A percentile compares a stretch with the other conserved stretches of the same genome.
Evolutionary conservation across 2,888 invertebrate genomes (phyloP).

Genomic region (Lutraria lutraria): DNA sequence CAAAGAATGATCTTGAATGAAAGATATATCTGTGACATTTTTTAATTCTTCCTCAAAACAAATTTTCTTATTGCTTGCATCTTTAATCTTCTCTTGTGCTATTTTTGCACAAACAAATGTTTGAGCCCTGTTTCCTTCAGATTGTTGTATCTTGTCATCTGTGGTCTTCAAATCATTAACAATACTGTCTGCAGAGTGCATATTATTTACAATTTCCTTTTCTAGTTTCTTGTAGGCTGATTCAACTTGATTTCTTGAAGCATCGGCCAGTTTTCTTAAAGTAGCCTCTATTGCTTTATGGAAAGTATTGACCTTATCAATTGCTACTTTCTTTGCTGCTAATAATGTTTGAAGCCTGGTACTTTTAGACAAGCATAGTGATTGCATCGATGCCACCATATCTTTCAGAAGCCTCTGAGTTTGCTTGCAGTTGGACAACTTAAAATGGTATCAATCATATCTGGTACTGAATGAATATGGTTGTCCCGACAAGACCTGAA

Average conservation of each 20-base stretch:
- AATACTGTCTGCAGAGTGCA: not conserved
- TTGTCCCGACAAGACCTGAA: not conserved
- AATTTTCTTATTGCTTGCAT: not conserved
- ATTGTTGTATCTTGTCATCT: not conserved
- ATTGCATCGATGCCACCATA: not conserved
- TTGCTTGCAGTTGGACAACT: not conserved
- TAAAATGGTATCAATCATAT: no score
- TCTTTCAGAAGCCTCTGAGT: not conserved
- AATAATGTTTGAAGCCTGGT: not conserved
- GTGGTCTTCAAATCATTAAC: not conserved
- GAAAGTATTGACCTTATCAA: not conserved
- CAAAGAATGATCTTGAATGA: not conserved
- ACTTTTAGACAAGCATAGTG: not conserved
- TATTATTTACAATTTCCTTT: not conserved
- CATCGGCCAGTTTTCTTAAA: not conserved
- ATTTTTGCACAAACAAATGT: not conserved
- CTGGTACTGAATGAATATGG: not conserved
- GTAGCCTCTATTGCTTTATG: not conserved
- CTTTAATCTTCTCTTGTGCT: not conserved
- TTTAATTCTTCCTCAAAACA: not conserved
- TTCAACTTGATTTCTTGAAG: conserved; percentile 3
- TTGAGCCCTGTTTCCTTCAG: conserved; percentile 14
- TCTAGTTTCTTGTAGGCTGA: not conserved
- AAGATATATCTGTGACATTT: not conserved
- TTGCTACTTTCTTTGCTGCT: not conserved